Conservation (phyloP, 2,888 invertebrate species). For the Eupeodes latifasciatus region DNA sequence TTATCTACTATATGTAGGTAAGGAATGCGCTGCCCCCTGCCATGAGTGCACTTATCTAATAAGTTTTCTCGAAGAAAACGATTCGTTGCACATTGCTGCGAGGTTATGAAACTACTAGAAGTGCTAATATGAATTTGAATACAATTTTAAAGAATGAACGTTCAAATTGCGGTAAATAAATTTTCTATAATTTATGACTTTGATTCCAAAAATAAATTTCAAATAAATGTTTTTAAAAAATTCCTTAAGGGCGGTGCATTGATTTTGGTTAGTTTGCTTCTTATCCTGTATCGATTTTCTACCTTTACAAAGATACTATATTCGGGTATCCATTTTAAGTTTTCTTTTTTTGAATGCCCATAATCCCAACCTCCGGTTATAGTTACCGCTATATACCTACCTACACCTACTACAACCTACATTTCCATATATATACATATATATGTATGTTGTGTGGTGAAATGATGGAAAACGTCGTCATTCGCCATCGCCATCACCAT, state of each 20-base stretch:
- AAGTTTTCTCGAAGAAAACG: constrained; percentile 35
- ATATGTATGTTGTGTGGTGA: constrained; percentile 43
- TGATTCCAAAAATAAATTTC: neutral
- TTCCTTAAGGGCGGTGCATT: constrained; percentile 5
- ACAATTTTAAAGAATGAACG: neutral
- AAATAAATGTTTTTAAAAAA: neutral
- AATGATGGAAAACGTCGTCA: constrained; percentile 54
- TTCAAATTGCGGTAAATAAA: neutral
- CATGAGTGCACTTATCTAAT: constrained; percentile 63
- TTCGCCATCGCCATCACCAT: constrained; percentile 12
- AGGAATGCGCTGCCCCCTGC: neutral
- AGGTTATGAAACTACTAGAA: constrained; percentile 57
- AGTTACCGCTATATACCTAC: constrained; percentile 49
- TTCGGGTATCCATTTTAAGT: constrained; percentile 60
- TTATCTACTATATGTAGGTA: constrained; percentile 27
- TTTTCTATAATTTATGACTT: neutral
- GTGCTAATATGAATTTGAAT: constrained; percentile 22
- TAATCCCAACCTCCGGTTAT: constrained; percentile 57
- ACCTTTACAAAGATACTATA: constrained; percentile 49
- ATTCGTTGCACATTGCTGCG: neutral
- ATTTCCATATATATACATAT: neutral
- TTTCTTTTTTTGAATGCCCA: constrained; percentile 42
- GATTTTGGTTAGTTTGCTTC: constrained; percentile 31
- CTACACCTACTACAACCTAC: constrained; percentile 34
- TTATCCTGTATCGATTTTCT: constrained; percentile 66